phyloP scores from a whole-genome alignment of 2,113 vertebrate genomes.

The Carassius carassius region DNA sequence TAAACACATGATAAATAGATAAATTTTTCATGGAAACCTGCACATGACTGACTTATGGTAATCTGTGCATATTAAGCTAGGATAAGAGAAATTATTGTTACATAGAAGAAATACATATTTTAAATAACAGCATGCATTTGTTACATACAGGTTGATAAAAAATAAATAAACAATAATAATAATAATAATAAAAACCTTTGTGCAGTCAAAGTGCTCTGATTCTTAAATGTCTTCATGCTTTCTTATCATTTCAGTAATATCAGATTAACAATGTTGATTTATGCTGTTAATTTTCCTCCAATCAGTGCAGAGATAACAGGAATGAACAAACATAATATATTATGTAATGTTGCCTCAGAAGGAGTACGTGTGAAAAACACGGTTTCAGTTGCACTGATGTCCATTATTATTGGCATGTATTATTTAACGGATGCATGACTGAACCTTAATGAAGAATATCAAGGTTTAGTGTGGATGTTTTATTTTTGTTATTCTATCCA shows the following conservation, averaged over 20 bases:
- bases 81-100: background rate
- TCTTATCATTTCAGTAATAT: background rate
- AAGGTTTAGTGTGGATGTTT: background rate
- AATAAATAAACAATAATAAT: too few relatives aligned
- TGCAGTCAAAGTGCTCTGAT: background rate
- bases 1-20: too few relatives aligned
- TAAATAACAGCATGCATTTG: background rate
- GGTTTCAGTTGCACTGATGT: background rate
- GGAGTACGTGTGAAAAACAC: constrained; percentile 2
- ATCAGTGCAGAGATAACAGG: constrained; percentile 51
- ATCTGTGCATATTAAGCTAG: background rate
- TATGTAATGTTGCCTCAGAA: constrained; percentile 46
- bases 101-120: too few relatives aligned
- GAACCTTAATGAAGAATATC: background rate
- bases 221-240: background rate
- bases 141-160: background rate
- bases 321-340: constrained; percentile 57
- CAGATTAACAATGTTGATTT: constrained; percentile 63
- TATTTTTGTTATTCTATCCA: too few relatives aligned
- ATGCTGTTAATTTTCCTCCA: constrained; percentile 62
- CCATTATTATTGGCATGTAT: background rate
- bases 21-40: background rate
- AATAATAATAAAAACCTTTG: too few relatives aligned
- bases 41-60: background rate
- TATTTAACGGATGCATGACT: constrained; percentile 16